Conservation (phyloP, 2,888 invertebrate genomes). For the Rhopalosiphum nymphaeae region DNA sequence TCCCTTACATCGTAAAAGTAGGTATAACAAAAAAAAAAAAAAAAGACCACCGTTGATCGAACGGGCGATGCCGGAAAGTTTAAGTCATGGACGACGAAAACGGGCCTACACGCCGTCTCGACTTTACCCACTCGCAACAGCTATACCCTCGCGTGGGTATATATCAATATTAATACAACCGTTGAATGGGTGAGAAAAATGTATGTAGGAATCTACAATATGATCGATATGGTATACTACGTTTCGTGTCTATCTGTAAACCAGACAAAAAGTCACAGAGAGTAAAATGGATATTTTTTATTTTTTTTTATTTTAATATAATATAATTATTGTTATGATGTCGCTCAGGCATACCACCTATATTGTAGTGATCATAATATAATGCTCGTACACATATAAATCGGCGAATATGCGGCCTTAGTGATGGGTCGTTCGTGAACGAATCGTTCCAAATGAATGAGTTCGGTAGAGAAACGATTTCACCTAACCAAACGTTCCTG, state of each 20-base stretch:
- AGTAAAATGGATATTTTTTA: neutral
- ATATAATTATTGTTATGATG: neutral
- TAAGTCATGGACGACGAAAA: neutral
- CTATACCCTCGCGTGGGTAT: neutral
- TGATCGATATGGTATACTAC: neutral
- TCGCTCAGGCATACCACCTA: neutral
- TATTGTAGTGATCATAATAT: neutral
- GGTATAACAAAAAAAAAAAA: neutral
- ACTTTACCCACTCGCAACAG: neutral
- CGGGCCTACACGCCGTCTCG: slow-evolving; percentile 1
- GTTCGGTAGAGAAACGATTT: neutral
- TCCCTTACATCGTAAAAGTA: neutral
- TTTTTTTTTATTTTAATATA: neutral
- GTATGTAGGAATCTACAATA: too few relatives aligned
- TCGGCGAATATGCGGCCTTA: neutral
- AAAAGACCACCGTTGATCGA: too few relatives aligned
- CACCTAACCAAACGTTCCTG: neutral
- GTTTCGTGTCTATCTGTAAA: neutral
- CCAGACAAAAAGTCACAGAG: neutral
- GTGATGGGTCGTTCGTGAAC: neutral
- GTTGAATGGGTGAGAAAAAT: neutral
- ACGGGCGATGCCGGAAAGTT: slow-evolving; percentile 31
- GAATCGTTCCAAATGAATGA: neutral
- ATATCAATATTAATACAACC: neutral
- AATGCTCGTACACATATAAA: neutral